phyloP scores from a whole-genome alignment of 2,113 vertebrate species.

The Cephalopholis sonnerati region DNA sequence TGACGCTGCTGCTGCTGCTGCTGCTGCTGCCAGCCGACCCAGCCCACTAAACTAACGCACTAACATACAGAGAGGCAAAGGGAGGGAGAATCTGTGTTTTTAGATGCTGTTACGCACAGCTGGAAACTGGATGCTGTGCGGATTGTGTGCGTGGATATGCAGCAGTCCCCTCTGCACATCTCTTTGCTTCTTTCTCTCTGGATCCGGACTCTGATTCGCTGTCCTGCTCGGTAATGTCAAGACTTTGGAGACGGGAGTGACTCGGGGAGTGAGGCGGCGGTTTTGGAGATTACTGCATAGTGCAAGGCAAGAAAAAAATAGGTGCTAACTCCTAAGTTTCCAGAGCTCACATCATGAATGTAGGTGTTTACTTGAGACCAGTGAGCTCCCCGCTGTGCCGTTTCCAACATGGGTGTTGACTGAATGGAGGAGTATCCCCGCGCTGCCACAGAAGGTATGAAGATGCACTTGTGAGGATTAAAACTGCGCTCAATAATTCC shows the following conservation, averaged over 20 bases:
- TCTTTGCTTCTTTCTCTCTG: neutral
- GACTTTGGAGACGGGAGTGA: conserved; percentile 58
- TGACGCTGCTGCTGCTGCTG: conserved; percentile 65
- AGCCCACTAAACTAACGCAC: conserved; percentile 65
- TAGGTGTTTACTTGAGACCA: neutral
- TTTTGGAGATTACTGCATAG: conserved; percentile 25
- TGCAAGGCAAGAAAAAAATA: neutral
- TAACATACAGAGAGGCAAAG: conserved; percentile 4
- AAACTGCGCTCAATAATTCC: conserved; percentile 43
- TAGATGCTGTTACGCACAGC: conserved; percentile 8
- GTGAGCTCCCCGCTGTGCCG: neutral
- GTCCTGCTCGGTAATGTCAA: conserved; percentile 42
- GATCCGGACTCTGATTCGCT: conserved; percentile 34
- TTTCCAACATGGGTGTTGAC: conserved; percentile 75
- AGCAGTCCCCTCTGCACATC: conserved; percentile 21
- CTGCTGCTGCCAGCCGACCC: conserved; percentile 60
- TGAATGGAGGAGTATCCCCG: conserved; percentile 49
- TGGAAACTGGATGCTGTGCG: conserved; percentile 23
- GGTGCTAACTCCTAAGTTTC: conserved; percentile 65
- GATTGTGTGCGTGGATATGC: conserved; percentile 44
- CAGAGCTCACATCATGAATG: conserved; percentile 24
- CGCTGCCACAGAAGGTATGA: conserved; percentile 41
- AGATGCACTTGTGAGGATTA: conserved; percentile 67
- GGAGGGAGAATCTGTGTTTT: conserved; percentile 1
- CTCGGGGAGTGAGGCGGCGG: neutral